Conservation (phyloP, 2,888 invertebrate species). For the Druceiella hillmani region DNA sequence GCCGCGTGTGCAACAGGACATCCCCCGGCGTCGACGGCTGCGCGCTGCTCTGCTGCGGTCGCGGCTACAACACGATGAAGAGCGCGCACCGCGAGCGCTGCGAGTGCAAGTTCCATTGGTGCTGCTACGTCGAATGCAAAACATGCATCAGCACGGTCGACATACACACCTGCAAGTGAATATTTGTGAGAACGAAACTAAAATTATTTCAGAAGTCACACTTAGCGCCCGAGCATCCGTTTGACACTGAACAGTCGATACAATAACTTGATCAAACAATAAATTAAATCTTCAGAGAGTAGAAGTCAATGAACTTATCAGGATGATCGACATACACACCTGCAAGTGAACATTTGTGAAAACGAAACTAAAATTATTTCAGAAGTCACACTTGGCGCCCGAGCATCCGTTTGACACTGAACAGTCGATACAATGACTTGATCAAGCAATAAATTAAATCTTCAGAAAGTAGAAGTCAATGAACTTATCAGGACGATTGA, state of each 20-base stretch:
- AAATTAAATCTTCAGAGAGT: too few relatives aligned
- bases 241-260: too few relatives aligned
- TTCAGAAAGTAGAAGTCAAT: slow-evolving; percentile 91
- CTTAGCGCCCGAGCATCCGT: too few relatives aligned
- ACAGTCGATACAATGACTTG: too few relatives aligned
- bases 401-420: too few relatives aligned
- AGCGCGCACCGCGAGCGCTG: slow-evolving; percentile 72
- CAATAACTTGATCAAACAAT: too few relatives aligned
- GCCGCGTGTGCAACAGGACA: slow-evolving; percentile 66
- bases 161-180: slow-evolving; percentile 82
- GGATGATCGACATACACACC: slow-evolving; percentile 73
- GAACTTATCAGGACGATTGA: slow-evolving; percentile 78
- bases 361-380: too few relatives aligned
- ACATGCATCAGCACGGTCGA: slow-evolving; percentile 78
- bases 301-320: slow-evolving; percentile 84
- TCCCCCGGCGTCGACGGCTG: slow-evolving; percentile 81
- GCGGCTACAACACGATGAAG: slow-evolving; percentile 88
- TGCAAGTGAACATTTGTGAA: slow-evolving; percentile 80
- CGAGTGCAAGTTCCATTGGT: slow-evolving; percentile 95
- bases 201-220: too few relatives aligned
- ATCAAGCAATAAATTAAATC: too few relatives aligned
- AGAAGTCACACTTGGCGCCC: too few relatives aligned
- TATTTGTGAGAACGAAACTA: too few relatives aligned
- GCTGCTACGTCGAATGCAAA: slow-evolving; percentile 90
- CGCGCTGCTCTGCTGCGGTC: slow-evolving; percentile 84